These are phyloP conservation scores for Cryptotis parvus DNA, from an alignment of 2,113 vertebrate species.

Conservation along the genomic window DNA sequence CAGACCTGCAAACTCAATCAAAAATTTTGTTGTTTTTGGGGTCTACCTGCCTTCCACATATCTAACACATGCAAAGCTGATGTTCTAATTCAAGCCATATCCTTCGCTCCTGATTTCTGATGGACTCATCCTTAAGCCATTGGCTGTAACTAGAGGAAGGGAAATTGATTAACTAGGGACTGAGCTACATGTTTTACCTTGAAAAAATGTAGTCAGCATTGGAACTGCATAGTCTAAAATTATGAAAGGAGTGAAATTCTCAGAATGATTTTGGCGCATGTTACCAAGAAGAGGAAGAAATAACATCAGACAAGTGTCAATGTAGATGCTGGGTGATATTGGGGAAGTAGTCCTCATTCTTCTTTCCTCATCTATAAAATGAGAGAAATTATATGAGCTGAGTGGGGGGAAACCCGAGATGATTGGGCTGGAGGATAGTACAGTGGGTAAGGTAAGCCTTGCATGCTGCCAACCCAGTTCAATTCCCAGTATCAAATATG, in stretches of 20 bases:
- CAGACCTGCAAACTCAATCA: not conserved
- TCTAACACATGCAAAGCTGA: too few relatives aligned
- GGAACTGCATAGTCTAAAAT: not conserved
- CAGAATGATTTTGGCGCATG: not conserved
- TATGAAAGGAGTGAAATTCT: not conserved
- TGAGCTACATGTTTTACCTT: not conserved
- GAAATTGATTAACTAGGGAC: not conserved
- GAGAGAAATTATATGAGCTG: not conserved
- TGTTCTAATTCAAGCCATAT: too few relatives aligned
- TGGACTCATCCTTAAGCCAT: not conserved
- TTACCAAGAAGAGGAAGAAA: not conserved
- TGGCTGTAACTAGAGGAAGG: not conserved
- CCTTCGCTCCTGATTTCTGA: not conserved
- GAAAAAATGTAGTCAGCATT: not conserved
- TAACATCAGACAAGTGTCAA: not conserved
- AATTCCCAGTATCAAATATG: too few relatives aligned
- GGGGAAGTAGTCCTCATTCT: not conserved
- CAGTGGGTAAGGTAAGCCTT: too few relatives aligned
- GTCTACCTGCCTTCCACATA: too few relatives aligned
- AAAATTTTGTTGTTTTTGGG: not conserved
- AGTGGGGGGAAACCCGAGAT: too few relatives aligned
- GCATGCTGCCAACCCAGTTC: too few relatives aligned
- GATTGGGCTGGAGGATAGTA: too few relatives aligned
- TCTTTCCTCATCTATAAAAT: constrained; percentile 33
- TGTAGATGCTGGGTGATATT: not conserved